Base-by-base conservation (phyloP, 2,113 vertebrate species). In the Hoplias malabaricus region DNA sequence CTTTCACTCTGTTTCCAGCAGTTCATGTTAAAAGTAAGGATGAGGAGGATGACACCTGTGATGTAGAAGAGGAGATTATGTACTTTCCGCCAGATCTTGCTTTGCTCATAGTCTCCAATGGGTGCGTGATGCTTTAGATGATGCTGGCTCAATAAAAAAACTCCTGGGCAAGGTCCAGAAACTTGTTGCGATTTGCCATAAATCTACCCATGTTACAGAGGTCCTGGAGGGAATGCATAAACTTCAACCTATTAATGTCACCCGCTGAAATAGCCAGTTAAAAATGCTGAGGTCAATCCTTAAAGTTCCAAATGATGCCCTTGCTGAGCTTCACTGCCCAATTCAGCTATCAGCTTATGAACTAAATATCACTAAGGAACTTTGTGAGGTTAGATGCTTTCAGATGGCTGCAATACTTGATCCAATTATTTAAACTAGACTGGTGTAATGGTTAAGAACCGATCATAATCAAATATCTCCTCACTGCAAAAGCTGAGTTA, bases 61-160 rank as follows among this genome's bases (percentile, higher is more conserved):
- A 71, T 71, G 50, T 56, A 10, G 29, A 70, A 54, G 69, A 70
- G 69, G 69, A 71, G 50, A 71, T 42, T 21, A 23, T 71, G 11
- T 71, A 71, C 50, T 71, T 56, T 21, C 69, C 33, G 56, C 69
- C 48, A 54, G 69, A 71, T 19, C 63, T 13, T 42, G 63, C 36
- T 66, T 66, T 66, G 63, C n/a, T 23, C 63, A 66, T 13, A 71
- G 13, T 59, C 34, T 56, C 19, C 48, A 72, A 14, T 23, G 16
- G n/a, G 29, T 38, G 34, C 21, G n/a, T 56, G 50, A 57, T 34
- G 50, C 48, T n/a, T 21, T 72, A 23, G 69, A 72, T 53, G 33
- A 66, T n/a, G n/a, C n/a, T n/a, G n/a, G n/a, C n/a, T n/a, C n/a
- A n/a, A n/a, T n/a, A n/a, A n/a, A n/a, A n/a, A n/a, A n/a, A n/a